Evolutionary conservation across 1,140 invertebrate species (phyloP), one percentile per base, ranked within the genome.

Genomic region (Trichogramma pretiosum): DNA sequence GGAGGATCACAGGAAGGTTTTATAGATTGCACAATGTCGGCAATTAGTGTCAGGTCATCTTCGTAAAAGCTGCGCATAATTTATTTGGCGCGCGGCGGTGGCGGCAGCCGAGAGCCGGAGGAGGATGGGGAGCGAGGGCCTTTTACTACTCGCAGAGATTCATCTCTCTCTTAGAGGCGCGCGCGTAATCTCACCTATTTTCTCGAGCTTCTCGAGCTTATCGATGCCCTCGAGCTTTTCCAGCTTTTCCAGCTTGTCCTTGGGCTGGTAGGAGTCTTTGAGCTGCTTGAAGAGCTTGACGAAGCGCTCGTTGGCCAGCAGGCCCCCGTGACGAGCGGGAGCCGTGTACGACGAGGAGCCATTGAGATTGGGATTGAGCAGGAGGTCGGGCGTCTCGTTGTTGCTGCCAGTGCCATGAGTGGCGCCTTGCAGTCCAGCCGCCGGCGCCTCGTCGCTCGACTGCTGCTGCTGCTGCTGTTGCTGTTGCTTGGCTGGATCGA

Each of bases 321-420:
- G 62, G 8, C 62, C 57, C n/a, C n/a, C n/a, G 18, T 67, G 65
- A 37, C 62, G 64, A 0, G 58, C 58, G 18, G 61, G 53, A 1
- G 65, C 53, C 0, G 62, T 60, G 0, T 50, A 59, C 22, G 66
- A 67, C 41, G 62, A 65, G 1, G 61, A 61, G 0, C 59, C 55
- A 35, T 67, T 70, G 0, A 72, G 45, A 19, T 71, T 69, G 0
- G 67, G 68, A 38, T 71, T 63, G 3, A 70, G 16, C 3, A 73
- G 28, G 0, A 73, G 30, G 50, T 73, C 70, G 0, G 70, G 70
- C 0, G 65, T 68, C 16, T 73, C 68, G 40, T 66, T 61, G 1
- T 56, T 53, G 0, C 3, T 21, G n/a, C 14, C 47, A 3, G 39
- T 23, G 7, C 7, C 28, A 5, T 19, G 16, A 17, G n/a, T n/a